Evolutionary conservation across 2,888 invertebrate species (phyloP).

Genomic region (Sinodicranocentrus sp.): DNA sequence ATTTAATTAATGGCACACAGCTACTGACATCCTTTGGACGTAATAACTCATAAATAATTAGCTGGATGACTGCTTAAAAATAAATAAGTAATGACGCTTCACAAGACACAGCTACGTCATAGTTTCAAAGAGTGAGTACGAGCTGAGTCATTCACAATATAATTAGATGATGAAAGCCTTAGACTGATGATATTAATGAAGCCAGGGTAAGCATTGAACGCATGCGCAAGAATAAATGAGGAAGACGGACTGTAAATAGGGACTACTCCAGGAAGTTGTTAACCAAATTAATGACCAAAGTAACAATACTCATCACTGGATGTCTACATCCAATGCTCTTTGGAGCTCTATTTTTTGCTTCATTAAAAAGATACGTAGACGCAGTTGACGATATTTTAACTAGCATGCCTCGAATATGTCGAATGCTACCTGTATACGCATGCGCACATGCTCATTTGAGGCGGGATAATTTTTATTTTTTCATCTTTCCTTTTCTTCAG

Average conservation of each 20-base stretch:
- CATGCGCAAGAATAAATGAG: not conserved
- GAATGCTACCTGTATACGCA: no score
- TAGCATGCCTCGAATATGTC: no score
- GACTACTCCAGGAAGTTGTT: not conserved
- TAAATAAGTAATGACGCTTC: constrained; percentile 49
- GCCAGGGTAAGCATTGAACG: not conserved
- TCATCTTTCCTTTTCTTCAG: no score
- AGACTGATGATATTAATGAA: not conserved
- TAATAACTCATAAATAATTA: constrained; percentile 66
- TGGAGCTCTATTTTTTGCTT: not conserved
- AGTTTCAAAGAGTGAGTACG: not conserved
- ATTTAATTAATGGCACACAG: constrained; percentile 57
- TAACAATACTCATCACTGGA: not conserved
- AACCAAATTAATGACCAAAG: not conserved
- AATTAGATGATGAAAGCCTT: not conserved
- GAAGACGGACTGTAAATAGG: not conserved
- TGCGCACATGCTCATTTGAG: no score
- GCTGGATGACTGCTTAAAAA: constrained; percentile 46
- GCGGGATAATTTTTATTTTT: no score
- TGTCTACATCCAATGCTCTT: not conserved
- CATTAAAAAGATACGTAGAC: no score
- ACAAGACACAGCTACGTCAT: not conserved
- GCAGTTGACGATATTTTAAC: no score
- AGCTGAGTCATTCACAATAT: constrained; percentile 35
- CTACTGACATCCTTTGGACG: constrained; percentile 43